Evolutionary conservation across 2,113 vertebrate species (phyloP).

Genomic region (Cyrtonyx montezumae): DNA sequence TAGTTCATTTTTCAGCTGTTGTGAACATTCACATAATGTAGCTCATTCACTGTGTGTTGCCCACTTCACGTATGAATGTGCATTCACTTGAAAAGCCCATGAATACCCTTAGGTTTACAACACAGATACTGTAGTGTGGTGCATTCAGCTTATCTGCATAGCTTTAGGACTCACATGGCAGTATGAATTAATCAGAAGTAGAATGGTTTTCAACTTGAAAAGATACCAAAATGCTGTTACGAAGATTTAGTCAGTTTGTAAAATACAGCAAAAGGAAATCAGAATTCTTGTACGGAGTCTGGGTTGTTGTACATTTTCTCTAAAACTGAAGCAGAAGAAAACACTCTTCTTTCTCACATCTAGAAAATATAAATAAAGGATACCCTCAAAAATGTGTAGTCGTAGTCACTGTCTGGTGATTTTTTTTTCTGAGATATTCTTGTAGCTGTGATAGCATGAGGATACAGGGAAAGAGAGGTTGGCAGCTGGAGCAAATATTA

Average conservation of each 20-base stretch:
- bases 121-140: slow-evolving; percentile 31
- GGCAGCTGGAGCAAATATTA: neutral
- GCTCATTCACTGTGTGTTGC: slow-evolving; percentile 58
- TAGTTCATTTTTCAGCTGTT: slow-evolving; percentile 62
- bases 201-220: slow-evolving; percentile 21
- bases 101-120: slow-evolving; percentile 24
- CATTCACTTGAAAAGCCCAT: slow-evolving; percentile 60
- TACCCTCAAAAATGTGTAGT: neutral
- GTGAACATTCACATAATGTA: slow-evolving; percentile 68
- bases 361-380: neutral
- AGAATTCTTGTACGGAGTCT: neutral
- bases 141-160: slow-evolving; percentile 38
- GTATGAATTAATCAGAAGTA: slow-evolving; percentile 24
- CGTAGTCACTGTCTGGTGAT: neutral
- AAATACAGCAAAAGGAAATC: neutral
- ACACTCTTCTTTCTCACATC: fast-evolving
- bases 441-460: neutral
- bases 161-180: neutral
- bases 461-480: neutral
- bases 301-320: neutral
- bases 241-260: slow-evolving; percentile 7
- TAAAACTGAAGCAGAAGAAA: neutral
- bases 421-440: neutral
- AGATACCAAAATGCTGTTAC: slow-evolving; percentile 16
- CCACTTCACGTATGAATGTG: slow-evolving; percentile 65